Conservation (phyloP, 1,140 invertebrate species). For the Oryzaephilus surinamensis region DNA sequence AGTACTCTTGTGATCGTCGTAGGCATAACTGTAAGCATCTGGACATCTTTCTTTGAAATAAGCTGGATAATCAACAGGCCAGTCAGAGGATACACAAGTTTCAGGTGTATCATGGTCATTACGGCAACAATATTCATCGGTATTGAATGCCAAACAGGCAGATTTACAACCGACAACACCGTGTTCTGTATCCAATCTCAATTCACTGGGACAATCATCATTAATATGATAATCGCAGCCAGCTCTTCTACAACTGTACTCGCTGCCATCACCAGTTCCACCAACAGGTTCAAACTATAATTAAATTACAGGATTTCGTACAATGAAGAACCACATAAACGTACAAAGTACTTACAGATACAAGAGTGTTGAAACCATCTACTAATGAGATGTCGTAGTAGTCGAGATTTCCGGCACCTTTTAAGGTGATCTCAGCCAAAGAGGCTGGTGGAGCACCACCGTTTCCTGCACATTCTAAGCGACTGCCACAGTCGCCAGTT, state of each 20-base stretch:
- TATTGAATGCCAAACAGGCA: constrained; percentile 37
- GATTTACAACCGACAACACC: constrained; percentile 40
- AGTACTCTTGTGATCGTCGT: constrained; percentile 36
- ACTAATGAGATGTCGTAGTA: constrained; percentile 39
- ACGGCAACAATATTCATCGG: constrained; percentile 37
- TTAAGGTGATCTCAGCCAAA: constrained; percentile 37
- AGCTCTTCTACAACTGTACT: constrained; percentile 35
- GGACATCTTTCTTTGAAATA: constrained; percentile 39
- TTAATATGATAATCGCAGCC: constrained; percentile 35
- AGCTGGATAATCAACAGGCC: constrained; percentile 34
- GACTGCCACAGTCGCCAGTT: constrained; percentile 37
- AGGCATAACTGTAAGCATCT: constrained; percentile 38
- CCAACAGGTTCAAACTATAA: constrained; percentile 13
- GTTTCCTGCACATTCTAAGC: constrained; percentile 33
- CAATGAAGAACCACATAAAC: too few species aligned
- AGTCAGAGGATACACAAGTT: constrained; percentile 33
- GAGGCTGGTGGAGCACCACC: constrained; percentile 38
- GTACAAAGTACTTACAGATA: constrained; percentile 5
- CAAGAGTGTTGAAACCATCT: constrained; percentile 34
- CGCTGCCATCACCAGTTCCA: constrained; percentile 19
- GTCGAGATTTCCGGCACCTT: constrained; percentile 27
- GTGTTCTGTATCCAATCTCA: constrained; percentile 22
- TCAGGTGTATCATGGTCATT: constrained; percentile 29
- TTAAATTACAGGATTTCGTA: background rate
- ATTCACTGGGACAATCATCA: constrained; percentile 31